Conservation (phyloP, 2,113 vertebrate genomes). For the Tor tambroides region DNA sequence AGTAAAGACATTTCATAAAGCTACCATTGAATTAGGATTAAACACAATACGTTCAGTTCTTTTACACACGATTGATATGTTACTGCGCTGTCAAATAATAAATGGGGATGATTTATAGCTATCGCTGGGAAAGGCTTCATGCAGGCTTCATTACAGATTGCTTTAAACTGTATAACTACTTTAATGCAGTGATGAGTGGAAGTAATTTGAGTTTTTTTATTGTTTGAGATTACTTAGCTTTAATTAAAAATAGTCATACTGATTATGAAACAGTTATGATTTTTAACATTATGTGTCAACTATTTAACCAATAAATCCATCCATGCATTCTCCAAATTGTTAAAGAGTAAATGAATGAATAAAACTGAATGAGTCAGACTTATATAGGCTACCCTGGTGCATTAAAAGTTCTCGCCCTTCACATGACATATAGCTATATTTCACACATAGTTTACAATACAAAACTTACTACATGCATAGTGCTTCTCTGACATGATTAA, state of each 20-base stretch:
- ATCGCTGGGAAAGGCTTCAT: not conserved
- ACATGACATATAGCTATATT: not conserved
- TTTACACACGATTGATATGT: conserved; percentile 16
- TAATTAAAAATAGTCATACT: not conserved
- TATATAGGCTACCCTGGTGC: no score
- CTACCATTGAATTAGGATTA: conserved; percentile 31
- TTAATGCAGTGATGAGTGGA: not conserved
- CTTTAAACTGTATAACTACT: not conserved
- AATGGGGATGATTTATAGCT: not conserved
- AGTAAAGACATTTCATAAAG: conserved; percentile 8
- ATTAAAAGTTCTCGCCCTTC: conserved; percentile 4
- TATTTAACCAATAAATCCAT: not conserved
- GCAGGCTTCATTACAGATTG: not conserved
- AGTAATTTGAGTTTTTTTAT: not conserved
- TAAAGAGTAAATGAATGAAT: not conserved
- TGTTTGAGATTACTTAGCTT: not conserved
- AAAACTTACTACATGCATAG: not conserved
- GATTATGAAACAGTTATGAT: not conserved
- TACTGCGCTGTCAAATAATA: not conserved
- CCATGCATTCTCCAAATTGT: not conserved
- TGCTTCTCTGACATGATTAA: no score
- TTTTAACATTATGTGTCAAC: no score
- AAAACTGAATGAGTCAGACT: not conserved
- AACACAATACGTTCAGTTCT: not conserved
- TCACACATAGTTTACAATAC: conserved; percentile 6